A percentile compares a stretch with the other conserved stretches of the same genome.
phyloP scores from a whole-genome alignment of 2,888 invertebrate genomes.

The Pseudococcus jackbeardsleyi region DNA sequence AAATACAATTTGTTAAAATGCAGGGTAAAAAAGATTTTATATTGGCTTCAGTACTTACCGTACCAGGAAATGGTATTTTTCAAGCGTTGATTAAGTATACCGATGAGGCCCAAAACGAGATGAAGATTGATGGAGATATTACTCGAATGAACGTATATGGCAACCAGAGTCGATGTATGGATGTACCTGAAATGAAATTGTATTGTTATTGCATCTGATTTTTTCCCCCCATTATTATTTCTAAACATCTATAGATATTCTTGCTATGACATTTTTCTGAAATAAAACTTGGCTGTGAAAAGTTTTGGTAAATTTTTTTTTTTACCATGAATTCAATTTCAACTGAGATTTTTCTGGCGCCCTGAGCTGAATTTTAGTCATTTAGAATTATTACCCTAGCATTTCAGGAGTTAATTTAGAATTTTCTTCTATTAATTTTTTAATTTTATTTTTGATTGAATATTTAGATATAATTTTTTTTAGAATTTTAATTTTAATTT shows the following conservation, averaged over 20 bases:
- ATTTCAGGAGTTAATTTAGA: no score
- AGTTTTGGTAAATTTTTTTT: no score
- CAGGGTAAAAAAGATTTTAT: background rate
- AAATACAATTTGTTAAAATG: background rate
- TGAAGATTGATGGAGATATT: constrained; percentile 74
- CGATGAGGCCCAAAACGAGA: constrained; percentile 68
- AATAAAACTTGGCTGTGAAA: no score
- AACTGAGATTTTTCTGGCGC: no score
- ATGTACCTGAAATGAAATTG: constrained; percentile 79
- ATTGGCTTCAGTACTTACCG: background rate
- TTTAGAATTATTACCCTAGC: no score
- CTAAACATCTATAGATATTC: background rate
- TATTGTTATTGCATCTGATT: constrained; percentile 79
- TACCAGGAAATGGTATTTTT: background rate
- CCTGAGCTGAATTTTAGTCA: no score
- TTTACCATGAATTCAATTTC: no score
- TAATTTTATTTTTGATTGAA: no score
- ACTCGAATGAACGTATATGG: constrained; percentile 85
- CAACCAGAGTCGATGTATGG: constrained; percentile 83
- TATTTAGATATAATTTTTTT: no score
- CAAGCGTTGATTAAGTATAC: constrained; percentile 69
- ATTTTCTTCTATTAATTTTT: no score
- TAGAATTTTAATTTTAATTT: no score
- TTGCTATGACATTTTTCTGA: background rate
- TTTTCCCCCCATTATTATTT: background rate